Percentiles rank a stretch among this genome's conserved stretches.
These are phyloP conservation scores for Nasonia giraulti DNA, from an alignment of 1,140 invertebrate species.

Conservation along the genomic window DNA sequence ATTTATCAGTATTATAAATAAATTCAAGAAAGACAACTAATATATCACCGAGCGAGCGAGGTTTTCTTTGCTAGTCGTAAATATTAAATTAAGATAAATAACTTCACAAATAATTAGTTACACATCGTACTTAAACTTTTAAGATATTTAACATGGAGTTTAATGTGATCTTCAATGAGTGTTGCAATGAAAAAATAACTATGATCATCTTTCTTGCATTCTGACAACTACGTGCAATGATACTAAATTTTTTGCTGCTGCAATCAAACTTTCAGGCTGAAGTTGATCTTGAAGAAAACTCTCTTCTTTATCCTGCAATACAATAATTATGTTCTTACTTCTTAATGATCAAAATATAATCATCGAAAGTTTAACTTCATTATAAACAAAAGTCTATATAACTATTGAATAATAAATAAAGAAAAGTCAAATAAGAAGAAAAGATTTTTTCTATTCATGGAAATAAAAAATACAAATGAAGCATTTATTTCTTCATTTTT, in stretches of 20 bases:
- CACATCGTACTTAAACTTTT: constrained; percentile 66
- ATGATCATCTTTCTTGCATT: constrained; percentile 91
- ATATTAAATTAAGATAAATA: constrained; percentile 34
- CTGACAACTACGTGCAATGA: constrained; percentile 84
- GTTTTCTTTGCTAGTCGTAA: not conserved
- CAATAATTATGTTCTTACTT: constrained; percentile 32
- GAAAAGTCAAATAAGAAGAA: constrained; percentile 29
- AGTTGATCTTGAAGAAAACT: constrained; percentile 84
- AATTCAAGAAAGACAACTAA: no score
- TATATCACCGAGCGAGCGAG: no score
- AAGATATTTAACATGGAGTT: constrained; percentile 87
- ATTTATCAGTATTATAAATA: no score
- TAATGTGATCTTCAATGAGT: constrained; percentile 95
- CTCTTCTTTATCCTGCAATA: constrained; percentile 84
- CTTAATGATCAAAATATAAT: not conserved
- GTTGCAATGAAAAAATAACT: constrained; percentile 96
- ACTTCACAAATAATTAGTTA: constrained; percentile 8
- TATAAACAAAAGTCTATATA: not conserved
- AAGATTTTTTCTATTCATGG: not conserved
- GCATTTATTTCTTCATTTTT: not conserved
- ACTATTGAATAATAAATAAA: not conserved
- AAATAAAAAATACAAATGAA: constrained; percentile 2
- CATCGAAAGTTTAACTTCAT: not conserved
- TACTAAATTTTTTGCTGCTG: constrained; percentile 80
- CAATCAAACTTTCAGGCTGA: constrained; percentile 89